Evolutionary conservation across 2,888 invertebrate genomes (phyloP), one percentile per base, ranked within the genome.

Genomic region (Amiota mariae): DNA sequence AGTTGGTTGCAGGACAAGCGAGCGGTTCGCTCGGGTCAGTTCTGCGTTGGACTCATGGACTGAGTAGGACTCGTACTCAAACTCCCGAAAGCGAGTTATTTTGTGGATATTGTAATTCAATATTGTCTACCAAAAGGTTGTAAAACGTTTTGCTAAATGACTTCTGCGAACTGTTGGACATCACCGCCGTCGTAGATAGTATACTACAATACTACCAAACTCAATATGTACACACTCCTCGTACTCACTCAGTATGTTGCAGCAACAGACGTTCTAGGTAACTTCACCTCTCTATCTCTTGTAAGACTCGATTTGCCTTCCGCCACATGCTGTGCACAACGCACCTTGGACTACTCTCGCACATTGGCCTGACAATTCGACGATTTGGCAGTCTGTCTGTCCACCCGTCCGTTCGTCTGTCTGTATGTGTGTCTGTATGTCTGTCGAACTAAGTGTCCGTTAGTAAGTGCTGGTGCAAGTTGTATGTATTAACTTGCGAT

Each of bases 71-170:
- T 75, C 81, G 76, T 76, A 36, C 6, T 36, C 54, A 12, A 8
- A 51, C 54, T 51, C 54, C 59, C 59, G 59, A 59, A 59, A 36
- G 61, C 70, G 73, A 70, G 66, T 73, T 64, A 20, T 51, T 74
- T 75, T 75, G 36, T 75, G 77, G 72, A 80, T 80, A 78, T 76
- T 85, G 84, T 85, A 85, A 85, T 85, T 84, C 81, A 84, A 84
- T 85, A 84, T 84, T 84, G 85, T 81, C 84, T 79, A 78, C 76
- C 80, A 85, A 85, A 84, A 81, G 82, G 80, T 81, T 84, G 86
- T 86, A 81, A 80, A 86, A 80, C 78, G 85, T 84, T 86, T 81
- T 84, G 81, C 82, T 85, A 85, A 86, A 84, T 85, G 86, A 84
- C 84, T 85, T 84, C 85, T 82, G 84, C 85, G 80, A 82, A 82